Evolutionary conservation across 2,113 vertebrate species (phyloP), one percentile per base, ranked within the genome.

Genomic region (Baryphthengus martii): DNA sequence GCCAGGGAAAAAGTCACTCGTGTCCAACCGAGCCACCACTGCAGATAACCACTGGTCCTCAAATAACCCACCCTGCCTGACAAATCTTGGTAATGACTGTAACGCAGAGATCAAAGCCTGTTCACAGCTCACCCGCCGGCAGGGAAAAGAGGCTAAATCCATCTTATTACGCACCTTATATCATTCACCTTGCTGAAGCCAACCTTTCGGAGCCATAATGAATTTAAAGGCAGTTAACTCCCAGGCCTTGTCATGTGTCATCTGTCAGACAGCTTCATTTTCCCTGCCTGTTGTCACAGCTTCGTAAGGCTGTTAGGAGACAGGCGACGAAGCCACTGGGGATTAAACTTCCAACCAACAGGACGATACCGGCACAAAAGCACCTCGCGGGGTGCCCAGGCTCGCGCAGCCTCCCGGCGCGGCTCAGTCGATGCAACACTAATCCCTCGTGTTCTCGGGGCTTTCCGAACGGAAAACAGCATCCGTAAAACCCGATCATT

Each of bases 211-310:
- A 85, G 75, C 88, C 37, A 17, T 52, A 85, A 85, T 45, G 74
- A 91, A 81, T 85, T 85, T 77, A 76, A 67, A 81, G 85, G 94
- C 75, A 58, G 90, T 71, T 70, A 71, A 80, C 56, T 88, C 67
- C 62, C 35, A 62, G 74, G 72, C 74, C 78, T 50, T 80, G 74
- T 85, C 78, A 18, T 11, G 62, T 70, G 66, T 49, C 62, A 17
- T 74, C 78, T 66, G 55, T 84, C 90, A 90, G 62, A 65, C 72
- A 44, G 91, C 79, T 93, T 70, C 84, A 50, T 90, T 65, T 37
- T 19, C 79, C 84, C 83, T n/a, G 68, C 84, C 63, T 42, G 58
- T 31, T 72, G 68, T 72, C 56, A 39, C 56, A 39, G 78, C 68
- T 87, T 49, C 61, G 77, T 15, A 11, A 45, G 73, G 73, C 90